Base-by-base conservation (phyloP, 2,113 vertebrate genomes). In the Pithys albifrons region DNA sequence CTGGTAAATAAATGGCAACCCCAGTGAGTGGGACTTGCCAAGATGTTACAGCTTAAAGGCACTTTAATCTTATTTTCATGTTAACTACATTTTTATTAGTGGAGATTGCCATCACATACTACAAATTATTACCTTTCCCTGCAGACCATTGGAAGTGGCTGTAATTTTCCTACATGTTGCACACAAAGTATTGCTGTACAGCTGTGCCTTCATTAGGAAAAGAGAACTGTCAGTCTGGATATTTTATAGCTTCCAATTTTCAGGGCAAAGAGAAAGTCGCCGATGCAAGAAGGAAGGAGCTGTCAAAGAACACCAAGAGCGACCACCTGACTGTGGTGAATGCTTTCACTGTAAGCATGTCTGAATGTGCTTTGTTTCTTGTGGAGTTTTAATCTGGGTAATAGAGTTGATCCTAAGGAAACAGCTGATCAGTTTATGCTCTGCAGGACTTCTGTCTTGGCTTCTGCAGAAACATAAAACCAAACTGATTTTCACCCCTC, bases 211-310 rank as follows among this genome's bases (percentile, higher is more conserved):
- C 27, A 45, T 43, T 64, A 64, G 49, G 29, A 75, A 71, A 23
- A 72, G 37, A 85, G 29, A 85, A 29, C 24, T 75, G 51, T 85
- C 55, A 75, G 49, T 39, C 7, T 61, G 33, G 57, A 28, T 87
- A 5, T 75, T 89, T 81, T 8, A 66, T 18, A 31, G 14, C 9
- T 80, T 74, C 37, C 95, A 0, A 71, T 96, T 95, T 78, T 89
- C 96, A 99, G 99, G 99, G 99, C 52, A 99, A 99, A 97, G 99
- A 99, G 96, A 99, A 99, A 96, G 93, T 99, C 6, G 99, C 99
- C 37, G 99, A 99, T 98, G 98, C 98, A 85, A 99, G 98, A 97
- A 99, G 99, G 85, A 99, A 98, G 90, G 96, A 96, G 37, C 94
- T 99, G 78, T 99, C 99, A 29, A 99, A 97, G 83, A 98, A 99